These are phyloP conservation scores for Megathymus violae DNA, from an alignment of 1,140 invertebrate genomes.

Conservation along the genomic window DNA sequence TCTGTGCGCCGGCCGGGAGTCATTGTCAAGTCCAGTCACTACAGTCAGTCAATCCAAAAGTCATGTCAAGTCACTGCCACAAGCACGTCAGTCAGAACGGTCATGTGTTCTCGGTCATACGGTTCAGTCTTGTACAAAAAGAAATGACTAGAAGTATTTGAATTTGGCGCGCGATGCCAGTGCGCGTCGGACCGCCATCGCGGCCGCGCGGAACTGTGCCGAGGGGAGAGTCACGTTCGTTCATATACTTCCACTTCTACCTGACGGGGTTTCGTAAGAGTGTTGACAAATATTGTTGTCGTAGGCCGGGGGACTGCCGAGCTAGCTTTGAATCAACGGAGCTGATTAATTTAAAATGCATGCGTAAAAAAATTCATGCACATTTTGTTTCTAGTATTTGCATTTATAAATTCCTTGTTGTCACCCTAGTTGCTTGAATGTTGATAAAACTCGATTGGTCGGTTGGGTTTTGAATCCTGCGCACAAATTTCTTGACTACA, in stretches of 20 bases:
- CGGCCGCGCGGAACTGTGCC: constrained; percentile 64
- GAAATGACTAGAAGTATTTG: constrained; percentile 62
- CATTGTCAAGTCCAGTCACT: constrained; percentile 26
- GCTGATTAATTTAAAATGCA: too few species aligned
- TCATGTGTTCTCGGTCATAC: constrained; percentile 32
- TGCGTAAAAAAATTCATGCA: too few species aligned
- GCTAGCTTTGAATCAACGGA: too few species aligned
- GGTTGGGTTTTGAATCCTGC: too few species aligned
- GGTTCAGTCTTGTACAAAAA: constrained; percentile 51
- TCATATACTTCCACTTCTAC: constrained; percentile 78
- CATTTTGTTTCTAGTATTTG: too few species aligned
- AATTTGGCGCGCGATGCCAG: constrained; percentile 57
- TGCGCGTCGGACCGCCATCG: constrained; percentile 63
- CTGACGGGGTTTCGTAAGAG: constrained; percentile 53
- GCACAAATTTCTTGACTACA: too few species aligned
- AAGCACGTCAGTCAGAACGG: constrained; percentile 40
- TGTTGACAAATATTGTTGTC: constrained; percentile 56
- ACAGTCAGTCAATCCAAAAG: constrained; percentile 43
- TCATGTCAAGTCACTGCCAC: constrained; percentile 57
- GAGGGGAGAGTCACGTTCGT: constrained; percentile 41
- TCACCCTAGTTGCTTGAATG: too few species aligned
- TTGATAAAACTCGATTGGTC: too few species aligned
- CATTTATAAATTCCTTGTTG: too few species aligned
- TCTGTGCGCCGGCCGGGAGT: constrained; percentile 1
- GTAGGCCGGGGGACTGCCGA: too few species aligned